Base-by-base conservation (phyloP, 2,113 vertebrate species). In the Trogon surrucura region DNA sequence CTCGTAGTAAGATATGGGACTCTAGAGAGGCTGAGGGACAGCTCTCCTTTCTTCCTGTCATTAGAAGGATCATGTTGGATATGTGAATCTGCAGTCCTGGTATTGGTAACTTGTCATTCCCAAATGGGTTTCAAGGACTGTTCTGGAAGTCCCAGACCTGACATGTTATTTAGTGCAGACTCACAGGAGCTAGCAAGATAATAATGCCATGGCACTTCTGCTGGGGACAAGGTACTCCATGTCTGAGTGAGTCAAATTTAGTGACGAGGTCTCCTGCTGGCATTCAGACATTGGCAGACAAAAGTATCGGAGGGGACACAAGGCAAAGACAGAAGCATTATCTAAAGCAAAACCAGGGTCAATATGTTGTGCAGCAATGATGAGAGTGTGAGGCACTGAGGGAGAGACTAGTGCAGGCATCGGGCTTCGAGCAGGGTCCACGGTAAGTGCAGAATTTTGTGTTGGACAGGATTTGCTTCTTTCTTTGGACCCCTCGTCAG, bases 341-440 rank as follows among this genome's bases (percentile, higher is more conserved):
- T 90, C 30, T 57, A 34, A 67, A 78, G 27, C 34, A 50, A 66
- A 86, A 36, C 10, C 34, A 20, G 27, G 8, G 34, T 72, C 58
- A 72, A 0, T 66, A 17, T 3, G 2, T 58, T 0, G 0, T 75
- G 57, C n/a, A 70, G 74, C 21, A 50, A 1, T 27, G 29, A 54
- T 5, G 5, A 44, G 11, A 6, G 7, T 4, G 8, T 38, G 53
- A 67, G 26, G 23, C 36, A 13, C 5, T 15, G 32, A 71, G 38
- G 51, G 72, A 64, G 22, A 62, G 23, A 51, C 16, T 22, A 11
- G 32, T 47, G 38, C 23, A 34, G 56, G 14, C 34, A 20, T n/a
- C 4, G 3, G 27, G 8, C 56, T 70, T 58, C 1, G 2, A 53
- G 29, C 50, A 41, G 17, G 32, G 20, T 75, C 36, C 23, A 15